Conservation (phyloP, 2,888 invertebrate genomes). For the Zaprionus obscuricornis region DNA sequence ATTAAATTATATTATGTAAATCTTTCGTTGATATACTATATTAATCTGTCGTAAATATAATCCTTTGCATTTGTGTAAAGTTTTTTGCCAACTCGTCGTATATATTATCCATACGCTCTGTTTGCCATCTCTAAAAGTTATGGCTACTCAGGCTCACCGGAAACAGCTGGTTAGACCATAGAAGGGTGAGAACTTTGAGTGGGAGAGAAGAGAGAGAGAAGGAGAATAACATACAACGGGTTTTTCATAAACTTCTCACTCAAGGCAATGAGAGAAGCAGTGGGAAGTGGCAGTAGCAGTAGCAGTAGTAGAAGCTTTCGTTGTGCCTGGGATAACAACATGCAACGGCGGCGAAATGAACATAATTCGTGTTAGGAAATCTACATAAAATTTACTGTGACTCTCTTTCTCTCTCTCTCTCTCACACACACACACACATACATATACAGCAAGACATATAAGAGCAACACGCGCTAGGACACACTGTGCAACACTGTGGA, state of each 20-base stretch:
- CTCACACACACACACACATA: constrained; percentile 11
- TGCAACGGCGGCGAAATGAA: constrained; percentile 73
- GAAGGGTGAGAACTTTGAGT: too few relatives aligned
- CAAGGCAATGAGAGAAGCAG: too few relatives aligned
- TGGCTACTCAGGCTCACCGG: constrained; percentile 32
- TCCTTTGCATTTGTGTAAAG: constrained; percentile 10
- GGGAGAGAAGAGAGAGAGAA: too few relatives aligned
- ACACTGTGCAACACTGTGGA: constrained; percentile 49
- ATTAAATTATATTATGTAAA: too few relatives aligned
- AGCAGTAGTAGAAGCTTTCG: not conserved
- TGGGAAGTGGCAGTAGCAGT: not conserved
- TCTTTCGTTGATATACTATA: too few relatives aligned
- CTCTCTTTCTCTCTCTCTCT: constrained; percentile 16
- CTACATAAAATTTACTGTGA: constrained; percentile 81
- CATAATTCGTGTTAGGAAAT: constrained; percentile 82
- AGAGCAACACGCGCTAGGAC: constrained; percentile 33
- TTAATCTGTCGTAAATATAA: constrained; percentile 16
- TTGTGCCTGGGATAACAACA: constrained; percentile 50
- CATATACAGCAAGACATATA: too few relatives aligned
- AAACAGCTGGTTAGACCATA: constrained; percentile 38
- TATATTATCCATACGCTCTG: not conserved
- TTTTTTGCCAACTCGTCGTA: constrained; percentile 19
- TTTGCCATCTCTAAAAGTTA: constrained; percentile 31
- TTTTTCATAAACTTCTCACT: constrained; percentile 71
- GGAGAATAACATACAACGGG: too few relatives aligned